Conservation (phyloP, 2,113 vertebrate genomes). For the Nycticryphes semicollaris region DNA sequence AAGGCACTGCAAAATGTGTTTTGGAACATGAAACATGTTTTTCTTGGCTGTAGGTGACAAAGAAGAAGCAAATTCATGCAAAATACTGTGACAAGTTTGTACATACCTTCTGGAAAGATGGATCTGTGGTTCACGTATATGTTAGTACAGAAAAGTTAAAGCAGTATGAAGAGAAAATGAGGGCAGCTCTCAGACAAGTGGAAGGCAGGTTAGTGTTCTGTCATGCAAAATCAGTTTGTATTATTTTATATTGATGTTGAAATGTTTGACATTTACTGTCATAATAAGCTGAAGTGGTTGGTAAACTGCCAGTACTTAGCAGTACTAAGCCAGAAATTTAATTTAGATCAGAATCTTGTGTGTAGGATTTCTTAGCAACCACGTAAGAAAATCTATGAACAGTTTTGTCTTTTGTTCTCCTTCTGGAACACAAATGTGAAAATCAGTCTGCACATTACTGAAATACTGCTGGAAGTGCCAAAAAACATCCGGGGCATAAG, state of each 20-base stretch:
- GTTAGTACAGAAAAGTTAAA: conserved; percentile 75
- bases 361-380: background rate
- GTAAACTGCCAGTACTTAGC: background rate
- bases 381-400: background rate
- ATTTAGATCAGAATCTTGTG: background rate
- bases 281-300: background rate
- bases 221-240: background rate
- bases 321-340: background rate
- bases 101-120: conserved; percentile 79
- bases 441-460: background rate
- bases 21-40: background rate
- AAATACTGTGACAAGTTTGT: conserved; percentile 82
- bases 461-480: background rate
- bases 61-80: conserved; percentile 76
- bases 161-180: conserved; percentile 72
- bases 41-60: conserved; percentile 70
- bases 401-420: background rate
- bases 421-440: background rate
- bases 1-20: background rate
- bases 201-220: conserved; percentile 72
- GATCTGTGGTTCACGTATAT: conserved; percentile 76
- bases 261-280: background rate
- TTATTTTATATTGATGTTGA: background rate
- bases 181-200: conserved; percentile 62
- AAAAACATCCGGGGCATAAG: background rate